phyloP scores from a whole-genome alignment of 2,113 vertebrate genomes.

The Heterochromis multidens region DNA sequence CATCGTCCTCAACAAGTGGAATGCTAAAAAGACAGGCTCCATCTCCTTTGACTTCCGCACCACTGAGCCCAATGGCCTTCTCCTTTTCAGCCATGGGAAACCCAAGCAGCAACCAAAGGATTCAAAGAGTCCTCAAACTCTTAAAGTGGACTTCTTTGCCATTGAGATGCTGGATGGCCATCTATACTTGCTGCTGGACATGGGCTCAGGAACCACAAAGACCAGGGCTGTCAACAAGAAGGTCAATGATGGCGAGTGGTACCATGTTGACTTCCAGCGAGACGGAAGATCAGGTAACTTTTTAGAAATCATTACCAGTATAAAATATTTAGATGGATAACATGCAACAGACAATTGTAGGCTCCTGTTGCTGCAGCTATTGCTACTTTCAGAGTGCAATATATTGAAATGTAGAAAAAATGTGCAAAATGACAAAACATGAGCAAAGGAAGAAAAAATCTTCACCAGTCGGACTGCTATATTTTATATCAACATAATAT shows the following conservation, averaged over 20 bases:
- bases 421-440: not conserved
- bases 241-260: conserved; percentile 99
- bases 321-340: not conserved
- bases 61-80: conserved; percentile 94
- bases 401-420: not conserved
- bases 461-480: not conserved
- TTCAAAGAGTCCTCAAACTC: conserved; percentile 87
- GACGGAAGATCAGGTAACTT: conserved; percentile 91
- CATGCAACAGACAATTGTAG: not conserved
- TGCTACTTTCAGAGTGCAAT: not conserved
- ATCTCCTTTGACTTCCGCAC: conserved; percentile 99
- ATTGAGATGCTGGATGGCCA: conserved; percentile 98
- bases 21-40: conserved; percentile 97
- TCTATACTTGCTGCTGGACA: conserved; percentile 92
- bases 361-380: not conserved
- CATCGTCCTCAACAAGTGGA: conserved; percentile 95
- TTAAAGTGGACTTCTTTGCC: conserved; percentile 97
- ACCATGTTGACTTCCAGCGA: conserved; percentile 97
- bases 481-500: not conserved
- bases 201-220: conserved; percentile 98
- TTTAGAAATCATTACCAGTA: not conserved
- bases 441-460: not conserved
- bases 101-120: conserved; percentile 91
- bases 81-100: conserved; percentile 96
- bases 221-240: conserved; percentile 93